Conservation (phyloP, 2,797 vertebrate genomes). For the Intellagama lesueurii region DNA sequence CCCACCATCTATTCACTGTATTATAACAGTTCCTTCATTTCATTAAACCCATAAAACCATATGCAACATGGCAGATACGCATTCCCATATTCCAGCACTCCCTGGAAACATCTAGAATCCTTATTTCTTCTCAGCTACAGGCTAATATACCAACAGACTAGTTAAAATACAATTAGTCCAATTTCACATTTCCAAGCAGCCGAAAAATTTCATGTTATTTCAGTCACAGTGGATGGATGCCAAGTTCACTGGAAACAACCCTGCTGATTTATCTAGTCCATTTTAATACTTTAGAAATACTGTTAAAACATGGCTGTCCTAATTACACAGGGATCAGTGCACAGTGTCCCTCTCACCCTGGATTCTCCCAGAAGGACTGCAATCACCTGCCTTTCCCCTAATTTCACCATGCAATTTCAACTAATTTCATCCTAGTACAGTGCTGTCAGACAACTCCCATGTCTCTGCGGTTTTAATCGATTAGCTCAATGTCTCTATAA, state of each 20-base stretch:
- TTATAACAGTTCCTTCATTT: background rate
- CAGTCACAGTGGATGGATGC: constrained; percentile 86
- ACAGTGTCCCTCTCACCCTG: constrained; percentile 83
- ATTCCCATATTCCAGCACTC: constrained; percentile 12
- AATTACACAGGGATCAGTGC: constrained; percentile 89
- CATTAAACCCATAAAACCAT: background rate
- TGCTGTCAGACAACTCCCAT: constrained; percentile 92
- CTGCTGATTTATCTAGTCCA: constrained; percentile 81
- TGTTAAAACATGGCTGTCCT: constrained; percentile 88
- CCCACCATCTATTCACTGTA: background rate
- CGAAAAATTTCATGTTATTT: constrained; percentile 90
- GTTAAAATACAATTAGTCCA: constrained; percentile 90
- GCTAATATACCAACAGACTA: constrained; percentile 77
- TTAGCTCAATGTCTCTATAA: constrained; percentile 94
- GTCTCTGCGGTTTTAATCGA: constrained; percentile 92
- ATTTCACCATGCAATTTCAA: constrained; percentile 85
- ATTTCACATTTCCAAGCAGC: constrained; percentile 90
- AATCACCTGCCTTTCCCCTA: constrained; percentile 86
- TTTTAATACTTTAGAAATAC: constrained; percentile 88
- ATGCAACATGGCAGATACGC: background rate
- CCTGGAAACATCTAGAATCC: constrained; percentile 47
- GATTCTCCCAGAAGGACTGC: constrained; percentile 86
- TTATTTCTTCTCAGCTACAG: constrained; percentile 68
- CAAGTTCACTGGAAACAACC: constrained; percentile 86
- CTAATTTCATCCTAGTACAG: constrained; percentile 91